Conservation (phyloP, 2,888 invertebrate genomes). For the Epicampocera succincta region DNA sequence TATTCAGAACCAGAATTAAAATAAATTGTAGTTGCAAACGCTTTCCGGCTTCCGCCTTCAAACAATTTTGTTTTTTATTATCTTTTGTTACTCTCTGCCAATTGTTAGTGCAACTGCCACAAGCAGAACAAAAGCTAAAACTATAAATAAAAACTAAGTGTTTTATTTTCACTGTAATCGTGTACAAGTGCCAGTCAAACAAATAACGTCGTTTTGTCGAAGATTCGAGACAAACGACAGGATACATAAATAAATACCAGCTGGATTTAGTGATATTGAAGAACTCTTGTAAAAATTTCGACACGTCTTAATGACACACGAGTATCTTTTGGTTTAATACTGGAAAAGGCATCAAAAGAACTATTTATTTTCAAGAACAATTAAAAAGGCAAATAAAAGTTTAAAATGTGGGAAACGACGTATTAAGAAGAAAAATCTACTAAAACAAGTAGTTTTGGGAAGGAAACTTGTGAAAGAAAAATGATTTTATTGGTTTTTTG, state of each 20-base stretch:
- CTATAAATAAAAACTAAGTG: conserved; percentile 8
- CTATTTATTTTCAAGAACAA: background rate
- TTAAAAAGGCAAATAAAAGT: background rate
- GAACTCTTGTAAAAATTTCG: conserved; percentile 15
- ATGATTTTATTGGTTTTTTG: no score
- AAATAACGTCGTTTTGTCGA: background rate
- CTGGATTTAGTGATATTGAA: conserved; percentile 44
- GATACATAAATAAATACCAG: conserved; percentile 2
- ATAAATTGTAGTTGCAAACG: conserved; percentile 1
- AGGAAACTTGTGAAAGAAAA: no score
- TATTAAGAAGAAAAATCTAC: no score
- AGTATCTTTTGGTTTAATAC: conserved; percentile 33
- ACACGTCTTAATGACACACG: conserved; percentile 33
- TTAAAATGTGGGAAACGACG: background rate
- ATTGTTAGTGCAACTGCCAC: background rate
- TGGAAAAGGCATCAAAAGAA: background rate
- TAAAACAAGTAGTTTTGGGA: no score
- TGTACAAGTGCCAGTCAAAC: conserved; percentile 3
- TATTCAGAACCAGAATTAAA: background rate
- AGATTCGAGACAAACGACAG: conserved; percentile 2
- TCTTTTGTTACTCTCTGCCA: conserved; percentile 3
- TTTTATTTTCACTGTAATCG: conserved; percentile 10
- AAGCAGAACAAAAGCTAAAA: conserved; percentile 5
- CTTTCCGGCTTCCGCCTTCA: conserved; percentile 26
- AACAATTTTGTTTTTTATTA: background rate